phyloP scores from a whole-genome alignment of 1,140 invertebrate species.

The Harpegnathos saltator region DNA sequence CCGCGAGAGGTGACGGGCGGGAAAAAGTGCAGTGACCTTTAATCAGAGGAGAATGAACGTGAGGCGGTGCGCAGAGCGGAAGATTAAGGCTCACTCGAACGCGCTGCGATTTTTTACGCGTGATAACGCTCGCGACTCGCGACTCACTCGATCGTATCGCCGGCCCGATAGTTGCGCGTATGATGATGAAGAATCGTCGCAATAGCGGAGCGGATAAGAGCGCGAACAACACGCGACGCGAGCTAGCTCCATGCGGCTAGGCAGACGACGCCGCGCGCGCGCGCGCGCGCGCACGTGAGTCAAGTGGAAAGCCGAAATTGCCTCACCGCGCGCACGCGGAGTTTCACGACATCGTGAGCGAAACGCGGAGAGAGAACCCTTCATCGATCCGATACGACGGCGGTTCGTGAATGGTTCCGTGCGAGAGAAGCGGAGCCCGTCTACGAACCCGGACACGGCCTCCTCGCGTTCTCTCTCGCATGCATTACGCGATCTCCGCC shows the following conservation, averaged over 20 bases:
- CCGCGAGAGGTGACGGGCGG: neutral
- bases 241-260: too few species aligned
- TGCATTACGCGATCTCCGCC: conserved; percentile 64
- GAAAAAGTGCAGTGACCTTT: conserved; percentile 27
- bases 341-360: conserved; percentile 18
- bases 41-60: conserved; percentile 7
- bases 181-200: too few species aligned
- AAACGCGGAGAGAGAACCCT: conserved; percentile 7
- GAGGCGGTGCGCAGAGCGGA: too few species aligned
- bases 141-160: too few species aligned
- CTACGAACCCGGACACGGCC: conserved; percentile 77
- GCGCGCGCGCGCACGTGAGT: neutral
- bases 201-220: neutral
- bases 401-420: conserved; percentile 70
- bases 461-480: conserved; percentile 24
- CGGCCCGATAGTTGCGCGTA: too few species aligned
- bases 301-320: neutral
- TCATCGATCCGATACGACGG: conserved; percentile 41
- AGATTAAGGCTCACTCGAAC: neutral
- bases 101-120: too few species aligned
- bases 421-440: conserved; percentile 63
- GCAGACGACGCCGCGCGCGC: too few species aligned
- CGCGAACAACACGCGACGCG: too few species aligned
- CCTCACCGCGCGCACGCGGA: neutral
- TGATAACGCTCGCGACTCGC: too few species aligned